Conservation (phyloP, 2,797 vertebrate genomes). For the Micropoecilia bifurca region DNA sequence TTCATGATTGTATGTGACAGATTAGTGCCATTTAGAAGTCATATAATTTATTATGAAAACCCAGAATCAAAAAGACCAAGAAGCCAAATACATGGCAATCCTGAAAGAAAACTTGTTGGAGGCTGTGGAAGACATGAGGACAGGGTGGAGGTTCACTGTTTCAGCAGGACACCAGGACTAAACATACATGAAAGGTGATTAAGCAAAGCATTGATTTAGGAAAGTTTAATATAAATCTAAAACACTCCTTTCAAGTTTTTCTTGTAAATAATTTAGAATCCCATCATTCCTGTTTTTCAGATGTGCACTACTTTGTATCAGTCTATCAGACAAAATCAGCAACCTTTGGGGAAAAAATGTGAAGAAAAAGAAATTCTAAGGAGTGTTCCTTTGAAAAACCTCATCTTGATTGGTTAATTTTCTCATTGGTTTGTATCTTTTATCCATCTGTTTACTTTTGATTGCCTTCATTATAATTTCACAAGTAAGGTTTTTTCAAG, state of each 20-base stretch:
- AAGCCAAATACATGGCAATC: neutral
- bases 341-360: too few relatives aligned
- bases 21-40: neutral
- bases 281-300: neutral
- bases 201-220: neutral
- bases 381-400: neutral
- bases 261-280: neutral
- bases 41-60: neutral
- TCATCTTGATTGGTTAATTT: neutral
- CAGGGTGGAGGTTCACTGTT: neutral
- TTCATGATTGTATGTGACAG: neutral
- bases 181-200: neutral
- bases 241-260: neutral
- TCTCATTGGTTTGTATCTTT: neutral
- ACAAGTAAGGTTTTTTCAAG: neutral
- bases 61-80: neutral
- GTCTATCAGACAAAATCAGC: too few relatives aligned
- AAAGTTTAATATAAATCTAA: neutral
- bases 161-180: neutral
- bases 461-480: neutral
- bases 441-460: neutral
- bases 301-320: too few relatives aligned
- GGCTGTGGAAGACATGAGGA: neutral
- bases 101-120: neutral
- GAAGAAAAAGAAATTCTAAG: too few relatives aligned